A percentile compares a stretch with the other conserved stretches of the same genome.
phyloP scores from a whole-genome alignment of 2,888 invertebrate species.

The Tricholauxania praeusta region DNA sequence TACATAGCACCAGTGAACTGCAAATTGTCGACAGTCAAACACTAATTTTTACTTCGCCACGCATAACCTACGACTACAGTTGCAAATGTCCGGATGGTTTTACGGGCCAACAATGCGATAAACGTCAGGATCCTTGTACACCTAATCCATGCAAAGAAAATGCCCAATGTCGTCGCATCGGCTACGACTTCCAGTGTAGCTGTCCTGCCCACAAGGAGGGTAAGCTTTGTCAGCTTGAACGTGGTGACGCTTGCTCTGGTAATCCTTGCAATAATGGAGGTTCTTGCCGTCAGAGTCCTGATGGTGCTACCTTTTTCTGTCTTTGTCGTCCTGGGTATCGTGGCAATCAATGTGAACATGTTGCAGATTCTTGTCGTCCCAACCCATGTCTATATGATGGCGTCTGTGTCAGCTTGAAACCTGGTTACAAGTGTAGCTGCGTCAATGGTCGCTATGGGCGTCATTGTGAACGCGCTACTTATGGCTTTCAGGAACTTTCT shows the following conservation, averaged over 20 bases:
- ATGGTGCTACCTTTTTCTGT: conserved; percentile 91
- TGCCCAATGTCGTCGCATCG: conserved; percentile 86
- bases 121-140: conserved; percentile 89
- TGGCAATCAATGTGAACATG: conserved; percentile 90
- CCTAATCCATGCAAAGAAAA: conserved; percentile 90
- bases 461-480: conserved; percentile 91
- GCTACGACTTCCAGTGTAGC: conserved; percentile 85
- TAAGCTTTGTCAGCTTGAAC: conserved; percentile 84
- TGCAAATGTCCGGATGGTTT: conserved; percentile 89
- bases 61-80: conserved; percentile 80
- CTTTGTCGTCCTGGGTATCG: conserved; percentile 91
- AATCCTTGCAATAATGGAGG: conserved; percentile 93
- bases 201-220: conserved; percentile 86
- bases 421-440: conserved; percentile 88
- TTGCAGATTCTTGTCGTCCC: conserved; percentile 90
- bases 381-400: conserved; percentile 95
- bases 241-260: conserved; percentile 85
- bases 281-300: conserved; percentile 88
- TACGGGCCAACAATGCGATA: conserved; percentile 85
- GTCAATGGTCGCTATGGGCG: conserved; percentile 89
- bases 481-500: conserved; percentile 89
- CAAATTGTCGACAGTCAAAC: conserved; percentile 85
- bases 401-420: conserved; percentile 87
- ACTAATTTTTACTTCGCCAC: conserved; percentile 86
- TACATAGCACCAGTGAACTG: conserved; percentile 69